Percentiles rank a stretch among this genome's conserved stretches.
Evolutionary conservation across 2,797 vertebrate species (phyloP).

Genomic region (Bryconaethiops microstoma): DNA sequence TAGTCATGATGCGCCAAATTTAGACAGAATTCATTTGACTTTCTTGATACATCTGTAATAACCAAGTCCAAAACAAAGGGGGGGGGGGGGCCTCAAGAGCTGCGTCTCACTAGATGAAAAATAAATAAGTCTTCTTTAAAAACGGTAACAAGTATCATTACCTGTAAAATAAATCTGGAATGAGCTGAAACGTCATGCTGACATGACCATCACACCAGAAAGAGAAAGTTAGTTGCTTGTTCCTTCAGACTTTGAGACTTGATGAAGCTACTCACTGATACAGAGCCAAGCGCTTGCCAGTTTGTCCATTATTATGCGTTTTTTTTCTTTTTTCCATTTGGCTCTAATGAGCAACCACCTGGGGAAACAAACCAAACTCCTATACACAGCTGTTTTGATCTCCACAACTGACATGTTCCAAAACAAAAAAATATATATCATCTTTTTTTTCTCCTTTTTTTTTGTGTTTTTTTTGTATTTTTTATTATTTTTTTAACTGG

Average conservation of each 20-base stretch:
- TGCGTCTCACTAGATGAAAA: slow-evolving; percentile 46
- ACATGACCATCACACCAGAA: slow-evolving; percentile 50
- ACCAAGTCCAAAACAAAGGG: background rate
- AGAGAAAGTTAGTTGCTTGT: slow-evolving; percentile 37
- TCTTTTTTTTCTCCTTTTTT: slow-evolving; percentile 18
- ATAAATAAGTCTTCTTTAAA: slow-evolving; percentile 60
- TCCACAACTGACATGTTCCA: slow-evolving; percentile 51
- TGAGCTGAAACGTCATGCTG: slow-evolving; percentile 54
- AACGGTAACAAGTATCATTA: slow-evolving; percentile 44
- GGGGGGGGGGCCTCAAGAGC: slow-evolving; percentile 7
- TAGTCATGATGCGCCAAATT: slow-evolving; percentile 22
- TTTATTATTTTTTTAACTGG: slow-evolving; percentile 41
- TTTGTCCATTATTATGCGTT: slow-evolving; percentile 41
- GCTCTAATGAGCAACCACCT: slow-evolving; percentile 37
- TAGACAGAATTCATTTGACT: slow-evolving; percentile 18
- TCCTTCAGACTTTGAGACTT: slow-evolving; percentile 46
- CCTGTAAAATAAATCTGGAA: slow-evolving; percentile 54
- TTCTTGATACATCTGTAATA: slow-evolving; percentile 31
- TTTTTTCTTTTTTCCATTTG: slow-evolving; percentile 1
- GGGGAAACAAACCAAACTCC: slow-evolving; percentile 3
- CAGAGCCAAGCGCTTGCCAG: slow-evolving; percentile 50
- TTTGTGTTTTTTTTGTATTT: background rate
- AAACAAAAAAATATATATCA: slow-evolving; percentile 44
- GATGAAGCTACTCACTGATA: slow-evolving; percentile 48
- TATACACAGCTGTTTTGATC: slow-evolving; percentile 47